Evolutionary conservation across 2,888 invertebrate genomes (phyloP).

Genomic region (Trichopria drosophilae): DNA sequence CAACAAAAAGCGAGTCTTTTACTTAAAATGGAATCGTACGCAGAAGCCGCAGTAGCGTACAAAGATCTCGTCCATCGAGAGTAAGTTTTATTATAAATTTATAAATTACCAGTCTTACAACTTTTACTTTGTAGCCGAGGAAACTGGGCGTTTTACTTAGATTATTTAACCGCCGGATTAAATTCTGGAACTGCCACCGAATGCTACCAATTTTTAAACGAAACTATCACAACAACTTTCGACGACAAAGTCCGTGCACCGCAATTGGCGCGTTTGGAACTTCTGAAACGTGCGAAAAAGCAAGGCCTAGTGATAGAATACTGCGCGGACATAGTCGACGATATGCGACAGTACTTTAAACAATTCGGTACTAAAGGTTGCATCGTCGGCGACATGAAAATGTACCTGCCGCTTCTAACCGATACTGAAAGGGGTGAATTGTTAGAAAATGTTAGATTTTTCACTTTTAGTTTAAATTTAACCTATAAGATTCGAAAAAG

Average conservation of each 20-base stretch:
- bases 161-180: conserved; percentile 58
- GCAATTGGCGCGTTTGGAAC: conserved; percentile 79
- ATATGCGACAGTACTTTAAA: conserved; percentile 77
- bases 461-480: conserved; percentile 6
- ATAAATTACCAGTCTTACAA: background rate
- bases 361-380: conserved; percentile 86
- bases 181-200: conserved; percentile 50
- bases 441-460: conserved; percentile 48
- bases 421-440: conserved; percentile 65
- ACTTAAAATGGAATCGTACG: conserved; percentile 74
- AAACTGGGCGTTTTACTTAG: conserved; percentile 59
- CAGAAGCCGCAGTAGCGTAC: conserved; percentile 72
- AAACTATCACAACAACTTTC: conserved; percentile 43
- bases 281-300: conserved; percentile 65
- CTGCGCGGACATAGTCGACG: conserved; percentile 62
- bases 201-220: conserved; percentile 55
- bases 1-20: conserved; percentile 75
- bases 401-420: conserved; percentile 73
- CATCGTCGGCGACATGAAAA: conserved; percentile 79
- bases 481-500: too few species aligned
- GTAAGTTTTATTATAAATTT: conserved; percentile 58
- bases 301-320: conserved; percentile 41
- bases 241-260: conserved; percentile 70
- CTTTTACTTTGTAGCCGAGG: conserved; percentile 51
- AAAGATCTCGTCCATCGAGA: conserved; percentile 75